phyloP scores from a whole-genome alignment of 2,888 invertebrate genomes.

The Meghimatium bilineatum region DNA sequence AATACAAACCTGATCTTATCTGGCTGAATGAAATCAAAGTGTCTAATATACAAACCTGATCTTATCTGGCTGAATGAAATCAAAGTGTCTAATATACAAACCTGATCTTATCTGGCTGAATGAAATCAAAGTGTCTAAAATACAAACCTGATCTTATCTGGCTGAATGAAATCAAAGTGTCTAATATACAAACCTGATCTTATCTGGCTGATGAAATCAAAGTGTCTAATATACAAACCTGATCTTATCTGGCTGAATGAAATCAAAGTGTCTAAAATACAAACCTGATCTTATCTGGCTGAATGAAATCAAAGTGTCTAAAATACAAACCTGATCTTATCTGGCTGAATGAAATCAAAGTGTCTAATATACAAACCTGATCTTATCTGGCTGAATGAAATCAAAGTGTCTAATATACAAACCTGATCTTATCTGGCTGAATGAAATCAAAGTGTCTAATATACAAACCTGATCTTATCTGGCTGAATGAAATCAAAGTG shows the following conservation, averaged over 20 bases:
- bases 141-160: slow-evolving; percentile 83
- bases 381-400: slow-evolving; percentile 84
- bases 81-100: slow-evolving; percentile 62
- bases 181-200: slow-evolving; percentile 21
- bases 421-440: slow-evolving; percentile 84
- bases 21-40: slow-evolving; percentile 83
- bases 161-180: slow-evolving; percentile 82
- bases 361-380: slow-evolving; percentile 82
- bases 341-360: slow-evolving; percentile 83
- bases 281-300: slow-evolving; percentile 85
- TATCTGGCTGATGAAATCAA: too few relatives aligned
- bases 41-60: slow-evolving; percentile 81
- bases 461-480: slow-evolving; percentile 82
- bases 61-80: slow-evolving; percentile 84
- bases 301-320: slow-evolving; percentile 80
- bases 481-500: slow-evolving; percentile 83
- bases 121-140: background rate
- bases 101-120: too few relatives aligned
- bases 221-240: slow-evolving; percentile 80
- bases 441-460: slow-evolving; percentile 81
- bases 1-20: slow-evolving; percentile 82
- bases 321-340: slow-evolving; percentile 82
- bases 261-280: slow-evolving; percentile 65
- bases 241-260: slow-evolving; percentile 84
- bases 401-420: slow-evolving; percentile 77